These are phyloP conservation scores for Apamea epomidion DNA, from an alignment of 2,888 invertebrate genomes.

Conservation along the genomic window DNA sequence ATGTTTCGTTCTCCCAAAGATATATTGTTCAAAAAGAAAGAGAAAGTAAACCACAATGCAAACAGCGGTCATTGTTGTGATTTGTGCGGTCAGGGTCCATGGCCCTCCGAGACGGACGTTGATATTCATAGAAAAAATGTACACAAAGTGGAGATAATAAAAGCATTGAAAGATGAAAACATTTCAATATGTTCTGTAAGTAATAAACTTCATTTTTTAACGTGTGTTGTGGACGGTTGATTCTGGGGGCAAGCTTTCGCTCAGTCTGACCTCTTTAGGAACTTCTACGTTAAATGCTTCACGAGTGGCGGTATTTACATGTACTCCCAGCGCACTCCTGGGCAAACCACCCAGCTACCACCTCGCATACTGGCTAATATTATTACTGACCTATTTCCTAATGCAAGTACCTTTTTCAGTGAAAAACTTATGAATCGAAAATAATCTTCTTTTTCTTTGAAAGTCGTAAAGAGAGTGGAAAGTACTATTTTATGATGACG, in stretches of 20 bases:
- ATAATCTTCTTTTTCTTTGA: not conserved
- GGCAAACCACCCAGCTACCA: not conserved
- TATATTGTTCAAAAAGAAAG: not conserved
- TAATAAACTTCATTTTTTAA: not conserved
- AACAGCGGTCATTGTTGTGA: slow-evolving; percentile 61
- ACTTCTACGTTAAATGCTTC: not conserved
- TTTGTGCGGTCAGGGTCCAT: slow-evolving; percentile 69
- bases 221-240: not conserved
- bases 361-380: not conserved
- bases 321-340: too few relatives aligned
- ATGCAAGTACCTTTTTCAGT: not conserved
- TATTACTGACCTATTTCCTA: not conserved
- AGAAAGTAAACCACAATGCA: not conserved
- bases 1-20: slow-evolving; percentile 63
- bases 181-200: slow-evolving; percentile 61
- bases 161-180: slow-evolving; percentile 32
- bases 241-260: not conserved
- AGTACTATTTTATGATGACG: too few relatives aligned
- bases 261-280: not conserved
- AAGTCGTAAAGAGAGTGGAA: not conserved
- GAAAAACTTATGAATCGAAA: not conserved
- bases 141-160: slow-evolving; percentile 60
- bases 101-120: slow-evolving; percentile 76
- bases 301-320: not conserved
- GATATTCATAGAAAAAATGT: slow-evolving; percentile 73